phyloP scores from a whole-genome alignment of 2,888 invertebrate genomes.

The Acutogordius australiensis region DNA sequence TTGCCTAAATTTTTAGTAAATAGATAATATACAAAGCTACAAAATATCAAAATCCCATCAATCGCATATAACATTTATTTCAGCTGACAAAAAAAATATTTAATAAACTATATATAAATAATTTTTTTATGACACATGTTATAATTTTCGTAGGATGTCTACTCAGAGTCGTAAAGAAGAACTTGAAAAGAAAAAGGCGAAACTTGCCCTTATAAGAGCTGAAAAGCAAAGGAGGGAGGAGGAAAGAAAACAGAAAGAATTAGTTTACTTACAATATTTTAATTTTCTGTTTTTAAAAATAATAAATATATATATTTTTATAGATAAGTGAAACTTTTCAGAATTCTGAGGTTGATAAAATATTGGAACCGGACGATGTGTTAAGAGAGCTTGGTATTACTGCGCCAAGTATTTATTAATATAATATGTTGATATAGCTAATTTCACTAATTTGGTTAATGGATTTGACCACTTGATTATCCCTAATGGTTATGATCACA shows the following conservation, averaged over 20 bases:
- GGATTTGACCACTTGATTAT: too few species aligned
- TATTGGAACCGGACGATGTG: slow-evolving; percentile 4
- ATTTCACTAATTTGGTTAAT: not conserved
- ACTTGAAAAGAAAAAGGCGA: slow-evolving; percentile 6
- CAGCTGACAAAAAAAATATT: too few species aligned
- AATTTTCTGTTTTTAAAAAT: not conserved
- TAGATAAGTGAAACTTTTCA: not conserved
- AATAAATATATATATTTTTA: not conserved
- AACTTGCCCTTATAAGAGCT: not conserved
- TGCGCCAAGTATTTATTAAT: not conserved
- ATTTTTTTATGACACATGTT: too few species aligned
- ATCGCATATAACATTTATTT: too few species aligned
- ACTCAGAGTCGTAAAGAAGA: slow-evolving; percentile 2
- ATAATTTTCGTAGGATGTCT: too few species aligned
- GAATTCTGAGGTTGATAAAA: not conserved
- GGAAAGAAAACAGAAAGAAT: slow-evolving; percentile 6
- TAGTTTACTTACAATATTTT: too few species aligned
- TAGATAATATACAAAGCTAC: too few species aligned
- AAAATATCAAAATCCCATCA: too few species aligned
- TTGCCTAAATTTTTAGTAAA: slow-evolving; percentile 36
- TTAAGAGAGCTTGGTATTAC: not conserved
- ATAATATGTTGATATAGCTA: too few species aligned
- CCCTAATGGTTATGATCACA: too few species aligned
- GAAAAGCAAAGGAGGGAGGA: not conserved
- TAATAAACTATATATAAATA: too few species aligned